Percentiles rank a stretch among this genome's conserved stretches.
These are phyloP conservation scores for Pseudococcus jackbeardsleyi DNA, from an alignment of 2,888 invertebrate genomes.

Conservation along the genomic window DNA sequence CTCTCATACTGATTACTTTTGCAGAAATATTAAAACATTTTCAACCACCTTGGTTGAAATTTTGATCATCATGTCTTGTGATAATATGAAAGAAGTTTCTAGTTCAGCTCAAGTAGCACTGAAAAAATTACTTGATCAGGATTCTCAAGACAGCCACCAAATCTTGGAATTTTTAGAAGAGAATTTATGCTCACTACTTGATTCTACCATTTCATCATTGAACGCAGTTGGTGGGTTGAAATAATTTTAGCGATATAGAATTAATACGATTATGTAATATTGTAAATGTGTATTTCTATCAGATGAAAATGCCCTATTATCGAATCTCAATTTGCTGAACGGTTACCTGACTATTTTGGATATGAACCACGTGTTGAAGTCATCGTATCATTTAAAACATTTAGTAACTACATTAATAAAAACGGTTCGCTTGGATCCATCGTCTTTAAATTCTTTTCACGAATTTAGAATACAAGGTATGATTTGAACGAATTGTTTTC, in stretches of 20 bases:
- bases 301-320: constrained; percentile 56
- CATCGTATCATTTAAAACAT: constrained; percentile 24
- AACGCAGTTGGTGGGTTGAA: constrained; percentile 29
- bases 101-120: constrained; percentile 70
- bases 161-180: constrained; percentile 75
- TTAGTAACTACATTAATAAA: constrained; percentile 27
- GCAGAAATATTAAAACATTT: constrained; percentile 70
- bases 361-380: constrained; percentile 27
- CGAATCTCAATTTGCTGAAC: constrained; percentile 57
- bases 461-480: constrained; percentile 32
- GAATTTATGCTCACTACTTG: constrained; percentile 71
- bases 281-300: background rate
- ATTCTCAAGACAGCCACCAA: constrained; percentile 68
- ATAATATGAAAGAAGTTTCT: constrained; percentile 74
- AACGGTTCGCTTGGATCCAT: constrained; percentile 51
- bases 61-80: constrained; percentile 78
- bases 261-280: background rate
- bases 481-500: background rate
- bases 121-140: constrained; percentile 70
- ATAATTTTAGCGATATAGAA: background rate
- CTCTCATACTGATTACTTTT: constrained; percentile 20
- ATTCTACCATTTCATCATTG: constrained; percentile 37
- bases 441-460: constrained; percentile 34
- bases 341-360: constrained; percentile 50
- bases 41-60: constrained; percentile 77